phyloP scores from a whole-genome alignment of 2,888 invertebrate species.

The Drosophila differens region DNA sequence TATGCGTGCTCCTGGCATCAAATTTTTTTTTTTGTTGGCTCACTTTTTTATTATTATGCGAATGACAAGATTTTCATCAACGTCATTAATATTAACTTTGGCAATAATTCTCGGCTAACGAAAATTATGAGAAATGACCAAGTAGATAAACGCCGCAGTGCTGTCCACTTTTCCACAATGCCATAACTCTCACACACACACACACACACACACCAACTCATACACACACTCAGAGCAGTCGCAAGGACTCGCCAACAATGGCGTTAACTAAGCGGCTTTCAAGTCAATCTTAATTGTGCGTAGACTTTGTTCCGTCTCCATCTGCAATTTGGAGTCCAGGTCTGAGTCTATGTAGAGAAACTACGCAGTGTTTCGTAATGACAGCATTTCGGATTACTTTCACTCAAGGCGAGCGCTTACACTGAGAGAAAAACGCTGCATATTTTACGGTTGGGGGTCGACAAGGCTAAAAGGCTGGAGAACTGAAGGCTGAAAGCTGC shows the following conservation, averaged over 20 bases:
- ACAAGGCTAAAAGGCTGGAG: conserved; percentile 37
- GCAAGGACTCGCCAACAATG: conserved; percentile 33
- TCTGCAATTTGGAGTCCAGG: conserved; percentile 5
- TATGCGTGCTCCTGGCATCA: conserved; percentile 62
- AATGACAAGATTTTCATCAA: conserved; percentile 82
- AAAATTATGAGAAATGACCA: conserved; percentile 82
- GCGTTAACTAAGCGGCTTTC: conserved; percentile 67
- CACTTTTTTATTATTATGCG: conserved; percentile 62
- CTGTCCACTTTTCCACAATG: conserved; percentile 73
- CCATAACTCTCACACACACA: conserved; percentile 59
- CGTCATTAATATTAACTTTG: conserved; percentile 83
- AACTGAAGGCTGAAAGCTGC: conserved; percentile 41
- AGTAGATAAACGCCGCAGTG: conserved; percentile 65
- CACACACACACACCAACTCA: not conserved
- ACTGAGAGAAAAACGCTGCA: conserved; percentile 61
- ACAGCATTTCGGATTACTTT: conserved; percentile 78
- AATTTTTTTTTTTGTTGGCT: conserved; percentile 33
- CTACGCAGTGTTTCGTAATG: conserved; percentile 31
- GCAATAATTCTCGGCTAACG: conserved; percentile 79
- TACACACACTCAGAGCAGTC: not conserved
- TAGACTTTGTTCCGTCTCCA: conserved; percentile 13
- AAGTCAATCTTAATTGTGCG: conserved; percentile 76
- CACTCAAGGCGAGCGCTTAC: conserved; percentile 53
- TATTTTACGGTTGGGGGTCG: conserved; percentile 50
- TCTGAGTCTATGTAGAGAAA: not conserved